Conservation (phyloP, 2,888 invertebrate genomes). For the Pandemis corylana region DNA sequence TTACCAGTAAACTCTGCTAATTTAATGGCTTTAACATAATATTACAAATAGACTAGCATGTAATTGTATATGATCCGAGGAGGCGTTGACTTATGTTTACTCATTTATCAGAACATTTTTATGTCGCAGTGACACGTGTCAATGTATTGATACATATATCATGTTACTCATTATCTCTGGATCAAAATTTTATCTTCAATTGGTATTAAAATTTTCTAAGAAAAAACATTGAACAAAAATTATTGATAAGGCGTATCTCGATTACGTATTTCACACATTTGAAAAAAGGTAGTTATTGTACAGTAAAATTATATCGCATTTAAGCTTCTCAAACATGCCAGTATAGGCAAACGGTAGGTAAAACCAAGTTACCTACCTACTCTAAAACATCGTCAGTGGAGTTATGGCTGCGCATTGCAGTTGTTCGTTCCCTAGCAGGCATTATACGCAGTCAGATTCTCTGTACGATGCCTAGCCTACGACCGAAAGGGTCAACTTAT, state of each 20-base stretch:
- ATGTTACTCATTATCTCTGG: neutral
- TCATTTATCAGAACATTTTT: constrained; percentile 16
- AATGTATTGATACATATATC: neutral
- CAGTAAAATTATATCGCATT: too few relatives aligned
- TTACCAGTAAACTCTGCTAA: constrained; percentile 6
- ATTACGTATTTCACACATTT: neutral
- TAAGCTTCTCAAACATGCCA: too few relatives aligned
- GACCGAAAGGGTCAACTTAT: too few relatives aligned
- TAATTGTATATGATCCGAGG: constrained; percentile 22
- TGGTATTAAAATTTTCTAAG: neutral
- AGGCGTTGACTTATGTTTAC: constrained; percentile 32
- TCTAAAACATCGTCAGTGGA: too few relatives aligned
- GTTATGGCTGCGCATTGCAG: too few relatives aligned
- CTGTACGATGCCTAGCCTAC: too few relatives aligned
- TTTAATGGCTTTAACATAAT: constrained; percentile 12
- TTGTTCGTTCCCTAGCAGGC: too few relatives aligned
- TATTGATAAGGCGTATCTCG: neutral
- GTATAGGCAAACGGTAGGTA: too few relatives aligned
- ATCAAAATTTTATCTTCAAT: neutral
- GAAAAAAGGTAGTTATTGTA: too few relatives aligned
- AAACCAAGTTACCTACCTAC: too few relatives aligned
- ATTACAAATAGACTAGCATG: constrained; percentile 14
- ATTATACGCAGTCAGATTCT: too few relatives aligned
- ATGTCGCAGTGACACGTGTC: neutral
- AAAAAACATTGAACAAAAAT: neutral